Evolutionary conservation across 2,113 vertebrate genomes (phyloP).

Genomic region (Spea bombifrons): DNA sequence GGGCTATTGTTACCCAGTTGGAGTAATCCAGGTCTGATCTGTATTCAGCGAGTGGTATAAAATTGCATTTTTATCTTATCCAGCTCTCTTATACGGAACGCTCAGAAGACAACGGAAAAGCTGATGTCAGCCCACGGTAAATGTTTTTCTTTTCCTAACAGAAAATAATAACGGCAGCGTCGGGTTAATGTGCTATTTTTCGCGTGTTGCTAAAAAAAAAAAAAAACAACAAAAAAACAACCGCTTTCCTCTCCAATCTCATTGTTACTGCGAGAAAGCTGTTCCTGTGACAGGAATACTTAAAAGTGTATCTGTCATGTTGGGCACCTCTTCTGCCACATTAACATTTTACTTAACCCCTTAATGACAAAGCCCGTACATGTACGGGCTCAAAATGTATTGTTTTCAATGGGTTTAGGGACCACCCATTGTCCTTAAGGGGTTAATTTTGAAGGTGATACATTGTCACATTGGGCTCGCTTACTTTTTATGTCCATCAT

Average conservation of each 20-base stretch:
- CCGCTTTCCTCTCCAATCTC: not conserved
- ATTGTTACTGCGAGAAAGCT: conserved; percentile 18
- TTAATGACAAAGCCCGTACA: too few species aligned
- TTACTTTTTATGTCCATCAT: not conserved
- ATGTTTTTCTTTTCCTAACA: conserved; percentile 1
- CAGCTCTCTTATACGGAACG: not conserved
- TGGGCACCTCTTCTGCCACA: conserved; percentile 13
- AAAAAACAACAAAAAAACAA: not conserved
- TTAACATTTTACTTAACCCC: conserved; percentile 34
- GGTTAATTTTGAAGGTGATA: conserved; percentile 39
- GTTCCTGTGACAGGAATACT: conserved; percentile 36
- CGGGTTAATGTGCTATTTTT: not conserved
- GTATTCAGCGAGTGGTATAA: not conserved
- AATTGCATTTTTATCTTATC: conserved; percentile 4
- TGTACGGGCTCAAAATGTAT: too few species aligned
- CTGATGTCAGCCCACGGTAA: conserved; percentile 1
- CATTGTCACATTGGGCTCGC: not conserved
- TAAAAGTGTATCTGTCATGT: conserved; percentile 30
- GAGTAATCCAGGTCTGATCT: not conserved
- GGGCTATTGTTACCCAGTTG: not conserved
- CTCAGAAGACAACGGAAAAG: not conserved
- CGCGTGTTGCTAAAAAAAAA: not conserved
- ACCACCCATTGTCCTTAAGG: too few species aligned
- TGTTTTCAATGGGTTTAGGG: too few species aligned
- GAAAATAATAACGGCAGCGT: conserved; percentile 8